Percentiles rank a stretch among this genome's conserved stretches.
These are phyloP conservation scores for Daubentonia madagascariensis DNA, from an alignment of 2,113 vertebrate species.

Conservation along the genomic window DNA sequence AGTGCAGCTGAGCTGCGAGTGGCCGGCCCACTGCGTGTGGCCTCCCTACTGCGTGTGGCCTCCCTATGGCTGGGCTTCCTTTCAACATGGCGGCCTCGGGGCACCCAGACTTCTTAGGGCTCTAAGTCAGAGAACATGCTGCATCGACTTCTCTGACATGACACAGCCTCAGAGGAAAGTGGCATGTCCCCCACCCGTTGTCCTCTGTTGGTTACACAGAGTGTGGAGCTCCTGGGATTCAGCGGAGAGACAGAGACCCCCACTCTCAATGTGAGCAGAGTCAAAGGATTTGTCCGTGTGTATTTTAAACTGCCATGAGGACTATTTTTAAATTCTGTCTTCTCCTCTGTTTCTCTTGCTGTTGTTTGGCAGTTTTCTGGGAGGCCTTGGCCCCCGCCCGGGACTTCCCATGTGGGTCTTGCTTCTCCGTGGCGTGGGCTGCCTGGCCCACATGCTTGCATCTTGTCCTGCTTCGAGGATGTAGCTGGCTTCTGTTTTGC, in stretches of 20 bases:
- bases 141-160: neutral
- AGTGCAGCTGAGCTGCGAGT: neutral
- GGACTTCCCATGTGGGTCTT: neutral
- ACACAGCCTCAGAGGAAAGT: neutral
- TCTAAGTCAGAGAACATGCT: neutral
- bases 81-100: no score
- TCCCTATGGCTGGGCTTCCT: neutral
- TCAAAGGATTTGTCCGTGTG: no score
- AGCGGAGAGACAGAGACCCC: neutral
- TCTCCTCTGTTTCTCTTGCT: neutral
- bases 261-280: no score
- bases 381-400: neutral
- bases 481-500: neutral
- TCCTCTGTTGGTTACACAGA: neutral
- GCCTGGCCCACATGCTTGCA: neutral
- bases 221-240: no score
- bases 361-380: neutral
- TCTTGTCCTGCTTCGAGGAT: neutral
- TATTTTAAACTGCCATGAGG: neutral
- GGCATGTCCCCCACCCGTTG: neutral
- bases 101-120: neutral
- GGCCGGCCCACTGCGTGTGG: neutral
- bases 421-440: neutral
- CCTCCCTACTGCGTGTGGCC: neutral
- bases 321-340: neutral